phyloP scores from a whole-genome alignment of 1,140 invertebrate species.

The Catajapyx aquilonaris region DNA sequence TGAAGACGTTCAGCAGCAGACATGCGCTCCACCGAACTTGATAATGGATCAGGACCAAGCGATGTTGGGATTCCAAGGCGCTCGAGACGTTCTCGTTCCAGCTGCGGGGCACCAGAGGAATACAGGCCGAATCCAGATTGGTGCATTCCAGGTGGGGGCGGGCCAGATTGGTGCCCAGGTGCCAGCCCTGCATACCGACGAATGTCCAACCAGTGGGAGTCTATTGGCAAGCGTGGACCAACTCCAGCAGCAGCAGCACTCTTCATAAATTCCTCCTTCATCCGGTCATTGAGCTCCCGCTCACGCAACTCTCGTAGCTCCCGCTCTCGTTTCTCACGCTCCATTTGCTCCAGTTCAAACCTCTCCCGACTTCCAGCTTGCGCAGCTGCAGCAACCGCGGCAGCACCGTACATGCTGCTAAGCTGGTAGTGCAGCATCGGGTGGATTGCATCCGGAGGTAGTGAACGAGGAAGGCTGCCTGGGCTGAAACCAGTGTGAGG shows the following conservation, averaged over 20 bases:
- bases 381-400: no score
- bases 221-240: conserved; percentile 37
- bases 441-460: conserved; percentile 46
- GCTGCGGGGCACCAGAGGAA: conserved; percentile 21
- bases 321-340: conserved; percentile 60
- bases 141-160: conserved; percentile 26
- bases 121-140: conserved; percentile 16
- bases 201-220: conserved; percentile 80
- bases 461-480: conserved; percentile 27
- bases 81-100: conserved; percentile 71
- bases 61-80: conserved; percentile 24
- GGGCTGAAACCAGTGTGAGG: conserved; percentile 71
- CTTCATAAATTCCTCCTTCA: conserved; percentile 66
- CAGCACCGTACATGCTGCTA: conserved; percentile 45
- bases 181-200: conserved; percentile 31
- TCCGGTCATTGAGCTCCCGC: conserved; percentile 54
- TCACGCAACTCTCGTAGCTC: conserved; percentile 68
- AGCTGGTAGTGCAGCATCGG: conserved; percentile 52
- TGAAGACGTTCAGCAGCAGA: conserved; percentile 25
- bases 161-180: conserved; percentile 32
- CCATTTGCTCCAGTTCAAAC: conserved; percentile 57
- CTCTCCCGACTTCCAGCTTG: no score
- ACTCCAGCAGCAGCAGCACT: conserved; percentile 24
- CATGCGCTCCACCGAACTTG: conserved; percentile 16
- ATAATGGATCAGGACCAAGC: conserved; percentile 10